Evolutionary conservation across 2,797 vertebrate genomes (phyloP).

Genomic region (Simalia tracyae): DNA sequence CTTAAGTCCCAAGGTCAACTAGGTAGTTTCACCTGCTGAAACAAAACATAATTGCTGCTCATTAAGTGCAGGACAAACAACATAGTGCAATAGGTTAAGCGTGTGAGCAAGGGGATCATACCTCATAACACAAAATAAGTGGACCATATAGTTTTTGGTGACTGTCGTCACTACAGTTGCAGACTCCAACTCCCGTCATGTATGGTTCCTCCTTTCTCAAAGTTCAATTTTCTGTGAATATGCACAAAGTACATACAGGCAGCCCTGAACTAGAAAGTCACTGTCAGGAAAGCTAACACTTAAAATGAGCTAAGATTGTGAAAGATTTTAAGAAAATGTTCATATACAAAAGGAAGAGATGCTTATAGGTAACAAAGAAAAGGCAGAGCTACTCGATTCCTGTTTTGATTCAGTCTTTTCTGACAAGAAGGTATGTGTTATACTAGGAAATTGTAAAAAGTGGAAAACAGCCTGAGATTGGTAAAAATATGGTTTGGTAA

Average conservation of each 20-base stretch:
- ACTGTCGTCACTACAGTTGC: too few species aligned
- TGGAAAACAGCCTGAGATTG: background rate
- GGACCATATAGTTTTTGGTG: background rate
- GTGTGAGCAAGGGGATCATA: background rate
- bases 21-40: background rate
- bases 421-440: background rate
- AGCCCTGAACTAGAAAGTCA: background rate
- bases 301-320: background rate
- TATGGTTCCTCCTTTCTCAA: too few species aligned
- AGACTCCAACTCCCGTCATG: background rate
- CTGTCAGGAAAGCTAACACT: background rate
- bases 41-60: background rate
- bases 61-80: background rate
- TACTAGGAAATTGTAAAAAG: background rate
- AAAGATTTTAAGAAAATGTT: background rate
- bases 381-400: background rate
- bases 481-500: background rate
- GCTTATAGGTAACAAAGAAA: background rate
- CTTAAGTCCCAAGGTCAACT: background rate
- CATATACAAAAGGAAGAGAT: background rate
- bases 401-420: background rate
- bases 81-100: background rate
- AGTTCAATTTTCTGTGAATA: background rate
- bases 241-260: background rate
- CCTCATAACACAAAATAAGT: background rate